These are phyloP conservation scores for Heterotilapia buettikoferi DNA, from an alignment of 2,113 vertebrate species.

Conservation along the genomic window DNA sequence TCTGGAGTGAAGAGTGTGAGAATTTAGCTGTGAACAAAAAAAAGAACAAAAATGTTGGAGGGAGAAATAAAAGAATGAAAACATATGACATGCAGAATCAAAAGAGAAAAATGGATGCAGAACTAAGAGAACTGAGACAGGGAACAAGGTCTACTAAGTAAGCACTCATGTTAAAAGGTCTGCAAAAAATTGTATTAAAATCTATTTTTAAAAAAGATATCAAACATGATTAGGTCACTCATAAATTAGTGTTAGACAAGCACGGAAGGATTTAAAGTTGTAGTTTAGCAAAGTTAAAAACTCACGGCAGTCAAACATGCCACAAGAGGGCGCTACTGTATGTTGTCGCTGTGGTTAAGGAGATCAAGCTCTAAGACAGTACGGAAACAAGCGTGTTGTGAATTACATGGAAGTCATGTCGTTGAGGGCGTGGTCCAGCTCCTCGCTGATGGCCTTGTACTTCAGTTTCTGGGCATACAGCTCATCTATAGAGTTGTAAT, in stretches of 20 bases:
- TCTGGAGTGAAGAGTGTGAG: conserved; percentile 81
- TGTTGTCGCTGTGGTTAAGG: background rate
- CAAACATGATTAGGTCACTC: background rate
- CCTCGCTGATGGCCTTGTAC: conserved; percentile 99
- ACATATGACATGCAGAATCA: conserved; percentile 18
- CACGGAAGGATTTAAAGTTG: background rate
- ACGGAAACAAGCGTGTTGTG: conserved; percentile 34
- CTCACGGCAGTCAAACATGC: conserved; percentile 22
- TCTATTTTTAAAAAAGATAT: background rate
- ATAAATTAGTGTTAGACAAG: background rate
- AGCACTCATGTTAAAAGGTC: background rate
- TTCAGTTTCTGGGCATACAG: conserved; percentile 99
- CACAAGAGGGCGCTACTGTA: conserved; percentile 35
- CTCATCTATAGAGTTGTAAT: conserved; percentile 81
- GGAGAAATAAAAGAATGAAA: background rate
- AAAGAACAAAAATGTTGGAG: conserved; percentile 48
- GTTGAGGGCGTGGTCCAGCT: conserved; percentile 99
- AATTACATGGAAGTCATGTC: conserved; percentile 99
- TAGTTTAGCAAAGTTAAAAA: background rate
- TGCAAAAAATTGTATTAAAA: background rate
- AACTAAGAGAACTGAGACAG: background rate
- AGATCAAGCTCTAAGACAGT: background rate
- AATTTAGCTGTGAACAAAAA: conserved; percentile 85
- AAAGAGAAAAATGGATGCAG: background rate
- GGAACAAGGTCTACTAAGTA: background rate